Evolutionary conservation across 2,888 invertebrate genomes (phyloP).

Genomic region (Seladonia tumulorum): DNA sequence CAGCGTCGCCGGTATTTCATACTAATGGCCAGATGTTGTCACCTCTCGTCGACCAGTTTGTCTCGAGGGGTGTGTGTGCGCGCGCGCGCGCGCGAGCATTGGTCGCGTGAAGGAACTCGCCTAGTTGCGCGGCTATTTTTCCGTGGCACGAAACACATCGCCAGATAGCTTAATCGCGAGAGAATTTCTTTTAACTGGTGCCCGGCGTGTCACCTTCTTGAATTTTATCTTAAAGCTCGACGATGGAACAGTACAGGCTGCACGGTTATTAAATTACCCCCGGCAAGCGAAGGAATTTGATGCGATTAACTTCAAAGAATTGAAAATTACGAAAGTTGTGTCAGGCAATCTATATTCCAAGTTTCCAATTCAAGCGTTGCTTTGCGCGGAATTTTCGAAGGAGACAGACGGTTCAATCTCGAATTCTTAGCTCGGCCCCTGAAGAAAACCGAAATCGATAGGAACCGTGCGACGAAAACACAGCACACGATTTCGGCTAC

Average conservation of each 20-base stretch:
- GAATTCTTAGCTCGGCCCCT: conserved; percentile 32
- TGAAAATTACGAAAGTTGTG: conserved; percentile 5
- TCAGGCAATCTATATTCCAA: neutral
- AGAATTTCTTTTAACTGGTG: conserved; percentile 25
- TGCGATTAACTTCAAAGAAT: neutral
- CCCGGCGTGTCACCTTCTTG: neutral
- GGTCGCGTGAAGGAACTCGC: conserved; percentile 15
- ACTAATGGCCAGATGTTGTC: conserved; percentile 79
- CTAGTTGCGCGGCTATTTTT: conserved; percentile 40
- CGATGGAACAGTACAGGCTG: neutral
- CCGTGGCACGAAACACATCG: conserved; percentile 12
- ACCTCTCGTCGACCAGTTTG: conserved; percentile 74
- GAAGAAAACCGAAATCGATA: conserved; percentile 43
- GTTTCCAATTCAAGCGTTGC: neutral
- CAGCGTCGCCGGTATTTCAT: conserved; percentile 76
- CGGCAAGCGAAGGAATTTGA: neutral
- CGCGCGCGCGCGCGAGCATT: conserved; percentile 13
- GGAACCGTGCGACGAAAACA: conserved; percentile 30
- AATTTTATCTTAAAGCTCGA: neutral
- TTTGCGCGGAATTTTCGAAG: neutral
- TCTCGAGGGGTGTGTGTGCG: conserved; percentile 60
- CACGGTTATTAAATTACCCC: conserved; percentile 11
- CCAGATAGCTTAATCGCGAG: conserved; percentile 43
- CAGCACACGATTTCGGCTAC: neutral
- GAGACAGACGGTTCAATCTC: conserved; percentile 48